Conservation (phyloP, 2,797 vertebrate genomes). For the Sciurus carolinensis region DNA sequence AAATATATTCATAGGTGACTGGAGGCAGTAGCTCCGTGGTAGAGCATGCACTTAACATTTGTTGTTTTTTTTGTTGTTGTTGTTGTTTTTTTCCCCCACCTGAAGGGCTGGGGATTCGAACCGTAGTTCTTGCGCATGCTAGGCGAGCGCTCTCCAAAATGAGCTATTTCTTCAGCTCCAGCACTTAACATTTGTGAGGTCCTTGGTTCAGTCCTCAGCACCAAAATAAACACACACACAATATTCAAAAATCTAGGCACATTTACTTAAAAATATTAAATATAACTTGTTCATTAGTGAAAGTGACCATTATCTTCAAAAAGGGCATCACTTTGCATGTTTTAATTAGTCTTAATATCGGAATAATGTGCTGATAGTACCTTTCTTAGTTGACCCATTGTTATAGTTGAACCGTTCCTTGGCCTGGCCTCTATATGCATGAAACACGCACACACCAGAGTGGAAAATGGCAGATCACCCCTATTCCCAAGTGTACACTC, state of each 20-base stretch:
- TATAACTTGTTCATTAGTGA: neutral
- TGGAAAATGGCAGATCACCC: neutral
- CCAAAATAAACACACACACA: neutral
- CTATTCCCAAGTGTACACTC: neutral
- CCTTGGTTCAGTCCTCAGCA: neutral
- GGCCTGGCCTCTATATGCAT: neutral
- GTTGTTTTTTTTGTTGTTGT: too few species aligned
- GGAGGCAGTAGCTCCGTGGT: neutral
- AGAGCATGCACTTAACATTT: neutral
- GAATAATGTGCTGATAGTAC: neutral
- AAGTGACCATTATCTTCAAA: neutral
- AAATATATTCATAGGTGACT: neutral
- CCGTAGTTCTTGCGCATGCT: too few species aligned
- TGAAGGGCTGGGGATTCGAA: too few species aligned
- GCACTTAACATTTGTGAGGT: neutral
- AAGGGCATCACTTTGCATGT: neutral
- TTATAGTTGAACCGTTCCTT: neutral
- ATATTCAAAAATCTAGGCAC: slow-evolving; percentile 5
- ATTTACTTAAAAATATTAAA: slow-evolving; percentile 30
- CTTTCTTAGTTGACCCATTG: neutral
- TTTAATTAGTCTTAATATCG: neutral
- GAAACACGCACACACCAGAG: neutral
- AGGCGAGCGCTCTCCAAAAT: too few species aligned
- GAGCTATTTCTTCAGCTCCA: too few species aligned
- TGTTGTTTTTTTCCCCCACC: too few species aligned